Percentiles rank a stretch among this genome's conserved stretches.
Conservation (phyloP, 2,888 invertebrate genomes). For the Margaritifera margaritifera region DNA sequence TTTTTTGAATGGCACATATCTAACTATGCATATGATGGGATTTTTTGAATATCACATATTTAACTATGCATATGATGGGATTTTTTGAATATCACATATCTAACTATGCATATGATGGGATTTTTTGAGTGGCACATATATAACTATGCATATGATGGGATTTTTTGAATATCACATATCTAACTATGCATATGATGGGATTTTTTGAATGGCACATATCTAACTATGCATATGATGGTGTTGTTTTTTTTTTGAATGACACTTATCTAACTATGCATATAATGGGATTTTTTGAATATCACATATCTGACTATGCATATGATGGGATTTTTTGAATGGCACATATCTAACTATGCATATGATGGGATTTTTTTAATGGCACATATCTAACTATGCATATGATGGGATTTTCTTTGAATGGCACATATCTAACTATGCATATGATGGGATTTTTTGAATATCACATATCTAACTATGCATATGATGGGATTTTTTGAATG, state of each 20-base stretch:
- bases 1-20: conserved; percentile 15
- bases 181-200: neutral
- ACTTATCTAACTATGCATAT: no score
- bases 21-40: neutral
- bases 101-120: neutral
- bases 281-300: conserved; percentile 12
- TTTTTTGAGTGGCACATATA: conserved; percentile 14
- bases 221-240: no score
- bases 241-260: no score
- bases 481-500: conserved; percentile 13
- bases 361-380: conserved; percentile 15
- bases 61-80: neutral
- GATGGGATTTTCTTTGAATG: conserved; percentile 17
- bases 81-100: conserved; percentile 14
- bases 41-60: conserved; percentile 13
- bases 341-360: no score
- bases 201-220: conserved; percentile 15
- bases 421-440: no score
- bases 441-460: conserved; percentile 13
- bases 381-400: no score
- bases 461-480: no score
- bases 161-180: conserved; percentile 14
- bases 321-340: conserved; percentile 13
- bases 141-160: neutral
- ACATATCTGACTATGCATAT: no score